Conservation (phyloP, 2,888 invertebrate species). For the Hypena proboscidalis region DNA sequence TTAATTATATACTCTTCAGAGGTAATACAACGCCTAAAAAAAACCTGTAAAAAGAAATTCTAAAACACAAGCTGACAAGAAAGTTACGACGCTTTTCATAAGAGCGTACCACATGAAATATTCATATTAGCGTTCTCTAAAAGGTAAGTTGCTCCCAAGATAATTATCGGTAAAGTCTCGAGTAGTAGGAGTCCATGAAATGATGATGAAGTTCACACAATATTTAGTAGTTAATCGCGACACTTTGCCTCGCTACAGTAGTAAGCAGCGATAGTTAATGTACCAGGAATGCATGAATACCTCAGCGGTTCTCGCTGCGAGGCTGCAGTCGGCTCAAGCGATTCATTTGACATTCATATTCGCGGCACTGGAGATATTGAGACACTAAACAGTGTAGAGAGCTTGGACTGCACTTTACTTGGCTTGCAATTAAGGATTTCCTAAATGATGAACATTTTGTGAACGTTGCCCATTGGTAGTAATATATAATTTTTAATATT, state of each 20-base stretch:
- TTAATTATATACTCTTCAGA: too few species aligned
- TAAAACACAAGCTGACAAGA: too few species aligned
- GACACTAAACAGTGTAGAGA: slow-evolving; percentile 20
- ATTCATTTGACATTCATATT: slow-evolving; percentile 70
- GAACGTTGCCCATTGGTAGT: too few species aligned
- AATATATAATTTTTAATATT: too few species aligned
- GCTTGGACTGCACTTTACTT: slow-evolving; percentile 1
- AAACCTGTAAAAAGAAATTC: too few species aligned
- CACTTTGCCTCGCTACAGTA: slow-evolving; percentile 36
- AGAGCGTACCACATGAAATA: background rate
- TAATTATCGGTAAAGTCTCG: slow-evolving; percentile 5
- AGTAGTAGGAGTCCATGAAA: slow-evolving; percentile 20
- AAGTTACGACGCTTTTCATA: too few species aligned
- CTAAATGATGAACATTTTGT: too few species aligned
- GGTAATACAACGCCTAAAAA: too few species aligned
- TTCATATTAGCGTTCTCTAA: background rate
- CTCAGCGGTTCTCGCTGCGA: slow-evolving; percentile 52
- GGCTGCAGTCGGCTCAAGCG: slow-evolving; percentile 59
- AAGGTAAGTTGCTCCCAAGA: background rate
- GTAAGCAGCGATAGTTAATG: slow-evolving; percentile 58
- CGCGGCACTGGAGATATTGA: slow-evolving; percentile 28
- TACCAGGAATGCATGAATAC: slow-evolving; percentile 64
- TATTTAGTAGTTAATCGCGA: slow-evolving; percentile 39
- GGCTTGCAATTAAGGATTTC: too few species aligned
- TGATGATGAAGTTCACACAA: slow-evolving; percentile 23